Conservation (phyloP, 2,888 invertebrate species). For the Ochropleura plecta region DNA sequence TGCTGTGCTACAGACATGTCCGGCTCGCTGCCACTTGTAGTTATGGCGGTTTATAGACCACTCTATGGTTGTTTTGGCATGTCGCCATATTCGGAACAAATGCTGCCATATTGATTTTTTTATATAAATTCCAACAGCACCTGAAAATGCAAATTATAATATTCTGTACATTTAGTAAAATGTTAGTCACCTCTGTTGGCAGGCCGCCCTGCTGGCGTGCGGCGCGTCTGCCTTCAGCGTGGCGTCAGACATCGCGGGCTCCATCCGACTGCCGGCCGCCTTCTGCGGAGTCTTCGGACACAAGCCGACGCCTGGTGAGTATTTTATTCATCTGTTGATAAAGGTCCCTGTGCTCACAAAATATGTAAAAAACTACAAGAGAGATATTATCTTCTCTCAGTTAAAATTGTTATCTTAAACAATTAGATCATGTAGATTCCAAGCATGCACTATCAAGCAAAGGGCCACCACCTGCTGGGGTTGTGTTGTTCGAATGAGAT, state of each 20-base stretch:
- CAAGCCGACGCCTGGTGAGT: slow-evolving; percentile 94
- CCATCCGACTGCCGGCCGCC: slow-evolving; percentile 95
- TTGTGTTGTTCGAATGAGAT: no score
- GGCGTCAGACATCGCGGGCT: slow-evolving; percentile 97
- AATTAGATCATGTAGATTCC: no score
- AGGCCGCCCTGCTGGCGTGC: slow-evolving; percentile 93
- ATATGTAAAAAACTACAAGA: no score
- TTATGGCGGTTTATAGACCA: background rate
- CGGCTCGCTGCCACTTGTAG: background rate
- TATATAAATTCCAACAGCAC: no score
- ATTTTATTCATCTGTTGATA: no score
- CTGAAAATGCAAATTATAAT: background rate
- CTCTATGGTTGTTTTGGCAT: background rate
- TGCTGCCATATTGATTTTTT: no score
- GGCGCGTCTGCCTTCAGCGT: slow-evolving; percentile 95
- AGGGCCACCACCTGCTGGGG: no score
- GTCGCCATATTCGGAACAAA: background rate
- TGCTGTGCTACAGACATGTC: background rate
- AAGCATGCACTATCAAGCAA: no score
- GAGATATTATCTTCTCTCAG: no score
- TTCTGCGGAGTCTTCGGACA: slow-evolving; percentile 97
- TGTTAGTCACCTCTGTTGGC: background rate
- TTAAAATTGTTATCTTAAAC: no score
- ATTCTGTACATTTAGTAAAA: background rate
- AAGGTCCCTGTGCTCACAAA: no score